Percentiles rank a stretch among this genome's conserved stretches.
Evolutionary conservation across 1,140 invertebrate genomes (phyloP).

Genomic region (Drosophila insularis): DNA sequence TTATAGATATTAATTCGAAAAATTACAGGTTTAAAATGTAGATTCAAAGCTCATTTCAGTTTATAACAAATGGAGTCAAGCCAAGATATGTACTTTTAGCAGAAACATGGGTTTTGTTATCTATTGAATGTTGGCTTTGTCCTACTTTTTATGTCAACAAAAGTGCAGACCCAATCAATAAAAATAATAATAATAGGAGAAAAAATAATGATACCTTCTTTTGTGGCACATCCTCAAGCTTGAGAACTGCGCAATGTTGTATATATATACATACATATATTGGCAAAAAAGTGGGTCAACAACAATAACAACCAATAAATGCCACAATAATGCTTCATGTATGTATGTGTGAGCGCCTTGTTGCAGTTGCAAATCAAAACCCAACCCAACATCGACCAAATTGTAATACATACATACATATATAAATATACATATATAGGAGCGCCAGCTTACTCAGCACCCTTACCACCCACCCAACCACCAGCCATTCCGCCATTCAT

Average conservation of each 20-base stretch:
- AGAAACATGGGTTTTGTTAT: neutral
- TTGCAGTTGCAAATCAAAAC: slow-evolving; percentile 59
- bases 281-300: slow-evolving; percentile 77
- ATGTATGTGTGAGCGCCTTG: slow-evolving; percentile 27
- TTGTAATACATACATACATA: neutral
- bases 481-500: neutral
- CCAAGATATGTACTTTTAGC: neutral
- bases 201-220: slow-evolving; percentile 41
- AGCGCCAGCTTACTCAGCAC: neutral
- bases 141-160: slow-evolving; percentile 21
- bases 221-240: slow-evolving; percentile 42
- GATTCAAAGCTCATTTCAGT: neutral
- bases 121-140: slow-evolving; percentile 10
- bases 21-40: neutral
- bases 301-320: slow-evolving; percentile 76
- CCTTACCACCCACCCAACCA: neutral
- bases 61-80: neutral
- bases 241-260: neutral
- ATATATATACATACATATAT: slow-evolving; percentile 43
- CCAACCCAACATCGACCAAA: slow-evolving; percentile 50
- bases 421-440: neutral
- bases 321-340: slow-evolving; percentile 59
- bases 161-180: slow-evolving; percentile 31
- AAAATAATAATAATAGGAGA: slow-evolving; percentile 38
- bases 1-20: neutral